Evolutionary conservation across 2,113 vertebrate species (phyloP).

Genomic region (Ammospiza caudacuta): DNA sequence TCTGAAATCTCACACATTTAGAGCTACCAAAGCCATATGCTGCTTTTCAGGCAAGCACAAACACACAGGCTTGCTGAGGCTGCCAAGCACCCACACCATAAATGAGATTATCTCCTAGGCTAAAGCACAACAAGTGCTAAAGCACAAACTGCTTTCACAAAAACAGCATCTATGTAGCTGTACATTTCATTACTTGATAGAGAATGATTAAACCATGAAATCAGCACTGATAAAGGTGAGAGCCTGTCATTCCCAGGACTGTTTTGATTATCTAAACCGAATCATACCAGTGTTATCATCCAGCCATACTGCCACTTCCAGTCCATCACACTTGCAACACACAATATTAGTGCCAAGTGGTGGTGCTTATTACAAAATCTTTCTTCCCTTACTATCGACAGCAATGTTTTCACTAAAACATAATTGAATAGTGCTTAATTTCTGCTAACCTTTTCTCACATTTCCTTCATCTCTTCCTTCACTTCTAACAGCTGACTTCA

Average conservation of each 20-base stretch:
- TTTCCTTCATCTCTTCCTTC: neutral
- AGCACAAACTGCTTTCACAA: neutral
- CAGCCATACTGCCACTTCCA: neutral
- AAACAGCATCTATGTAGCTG: neutral
- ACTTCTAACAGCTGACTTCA: neutral
- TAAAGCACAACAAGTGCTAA: neutral
- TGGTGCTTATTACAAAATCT: neutral
- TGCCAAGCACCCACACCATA: neutral
- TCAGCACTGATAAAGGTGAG: neutral
- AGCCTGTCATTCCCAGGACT: neutral
- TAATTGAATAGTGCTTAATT: neutral
- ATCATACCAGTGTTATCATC: neutral
- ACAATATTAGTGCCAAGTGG: neutral
- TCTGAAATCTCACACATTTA: neutral
- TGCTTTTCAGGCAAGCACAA: neutral
- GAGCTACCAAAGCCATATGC: constrained; percentile 1
- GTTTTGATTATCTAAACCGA: neutral
- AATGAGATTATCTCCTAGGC: neutral
- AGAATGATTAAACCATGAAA: neutral
- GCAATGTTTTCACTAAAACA: neutral
- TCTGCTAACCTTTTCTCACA: neutral
- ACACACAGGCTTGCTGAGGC: neutral
- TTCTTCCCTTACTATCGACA: neutral
- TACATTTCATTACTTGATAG: neutral
- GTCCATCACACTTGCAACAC: neutral